These are phyloP conservation scores for Caretta caretta DNA, from an alignment of 2,113 vertebrate species.

Conservation along the genomic window DNA sequence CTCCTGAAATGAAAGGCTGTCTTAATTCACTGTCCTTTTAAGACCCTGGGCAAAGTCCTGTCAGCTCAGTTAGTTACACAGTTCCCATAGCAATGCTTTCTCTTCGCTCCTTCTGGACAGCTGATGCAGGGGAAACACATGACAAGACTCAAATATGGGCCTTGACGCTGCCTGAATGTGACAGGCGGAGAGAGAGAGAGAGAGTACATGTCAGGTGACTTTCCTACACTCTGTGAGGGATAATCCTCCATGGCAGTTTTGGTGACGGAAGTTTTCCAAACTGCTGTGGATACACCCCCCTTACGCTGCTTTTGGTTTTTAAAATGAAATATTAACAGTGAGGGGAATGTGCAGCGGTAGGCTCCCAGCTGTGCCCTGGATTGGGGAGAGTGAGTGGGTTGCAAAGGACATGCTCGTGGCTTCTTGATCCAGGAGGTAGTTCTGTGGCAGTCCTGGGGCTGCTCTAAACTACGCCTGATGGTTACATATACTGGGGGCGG, in stretches of 20 bases:
- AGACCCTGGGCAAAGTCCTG: background rate
- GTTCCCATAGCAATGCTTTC: constrained; percentile 2
- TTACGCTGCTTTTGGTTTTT: background rate
- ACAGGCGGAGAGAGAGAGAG: background rate
- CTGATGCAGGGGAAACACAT: background rate
- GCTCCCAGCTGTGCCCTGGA: background rate
- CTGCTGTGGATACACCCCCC: background rate
- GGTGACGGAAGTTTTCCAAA: background rate
- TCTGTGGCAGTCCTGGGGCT: background rate
- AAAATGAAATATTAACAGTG: background rate
- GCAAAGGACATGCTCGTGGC: background rate
- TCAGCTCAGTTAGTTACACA: background rate
- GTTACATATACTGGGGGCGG: background rate
- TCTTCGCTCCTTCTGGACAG: background rate
- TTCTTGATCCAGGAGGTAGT: background rate
- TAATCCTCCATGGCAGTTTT: background rate
- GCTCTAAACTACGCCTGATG: background rate
- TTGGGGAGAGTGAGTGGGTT: background rate
- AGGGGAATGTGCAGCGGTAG: background rate
- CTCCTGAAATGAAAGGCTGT: background rate
- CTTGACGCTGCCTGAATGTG: background rate
- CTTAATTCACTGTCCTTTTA: accelerated
- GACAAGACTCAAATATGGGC: background rate
- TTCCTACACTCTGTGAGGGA: accelerated
- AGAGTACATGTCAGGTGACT: background rate